Evolutionary conservation across 1,140 invertebrate species (phyloP).

Genomic region (Lasioglossum baleicum): DNA sequence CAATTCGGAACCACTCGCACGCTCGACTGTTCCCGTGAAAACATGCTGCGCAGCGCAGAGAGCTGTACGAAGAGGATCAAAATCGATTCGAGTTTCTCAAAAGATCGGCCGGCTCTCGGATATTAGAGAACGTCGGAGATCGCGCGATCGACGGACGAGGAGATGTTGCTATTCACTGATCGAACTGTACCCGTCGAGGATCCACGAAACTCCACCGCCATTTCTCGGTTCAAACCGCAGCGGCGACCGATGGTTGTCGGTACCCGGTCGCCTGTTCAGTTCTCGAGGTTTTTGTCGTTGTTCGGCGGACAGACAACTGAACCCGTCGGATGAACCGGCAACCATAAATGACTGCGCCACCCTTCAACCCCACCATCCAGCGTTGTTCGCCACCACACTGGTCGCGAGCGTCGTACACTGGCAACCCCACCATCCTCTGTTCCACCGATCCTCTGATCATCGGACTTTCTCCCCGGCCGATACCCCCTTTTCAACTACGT

Average conservation of each 20-base stretch:
- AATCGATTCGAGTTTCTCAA: too few species aligned
- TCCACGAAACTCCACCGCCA: neutral
- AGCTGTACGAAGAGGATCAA: too few species aligned
- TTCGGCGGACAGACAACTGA: constrained; percentile 38
- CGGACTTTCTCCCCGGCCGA: constrained; percentile 44
- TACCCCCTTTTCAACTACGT: constrained; percentile 28
- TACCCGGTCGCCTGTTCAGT: neutral
- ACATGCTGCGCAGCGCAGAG: neutral
- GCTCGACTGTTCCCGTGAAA: neutral
- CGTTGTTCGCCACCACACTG: constrained; percentile 54
- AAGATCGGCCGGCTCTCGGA: too few species aligned
- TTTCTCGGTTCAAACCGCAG: neutral
- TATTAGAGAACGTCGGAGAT: neutral
- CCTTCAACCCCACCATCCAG: constrained; percentile 60
- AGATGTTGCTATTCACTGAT: neutral
- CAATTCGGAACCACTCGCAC: neutral
- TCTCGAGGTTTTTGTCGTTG: constrained; percentile 18
- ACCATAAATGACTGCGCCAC: constrained; percentile 61
- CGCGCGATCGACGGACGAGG: neutral
- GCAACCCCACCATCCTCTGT: constrained; percentile 48
- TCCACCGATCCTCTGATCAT: constrained; percentile 47
- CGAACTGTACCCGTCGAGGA: neutral
- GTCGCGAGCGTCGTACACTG: constrained; percentile 30
- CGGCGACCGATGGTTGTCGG: too few species aligned
- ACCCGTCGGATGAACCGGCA: constrained; percentile 38